Percentiles rank a stretch among this genome's conserved stretches.
Conservation (phyloP, 2,113 vertebrate genomes). For the Cromileptes altivelis region DNA sequence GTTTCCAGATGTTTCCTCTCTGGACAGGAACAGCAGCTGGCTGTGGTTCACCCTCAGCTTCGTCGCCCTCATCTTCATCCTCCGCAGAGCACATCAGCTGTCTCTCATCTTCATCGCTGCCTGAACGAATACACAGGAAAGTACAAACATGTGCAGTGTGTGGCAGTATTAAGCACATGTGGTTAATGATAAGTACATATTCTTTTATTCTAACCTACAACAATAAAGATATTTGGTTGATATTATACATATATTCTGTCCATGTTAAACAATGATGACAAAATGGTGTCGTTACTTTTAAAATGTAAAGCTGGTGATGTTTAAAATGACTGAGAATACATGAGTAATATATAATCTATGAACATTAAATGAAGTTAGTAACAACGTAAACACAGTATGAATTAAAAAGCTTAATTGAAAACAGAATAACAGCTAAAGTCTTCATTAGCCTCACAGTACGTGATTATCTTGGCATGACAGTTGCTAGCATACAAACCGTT, state of each 20-base stretch:
- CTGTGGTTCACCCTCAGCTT: slow-evolving; percentile 41
- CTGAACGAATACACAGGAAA: too few species aligned
- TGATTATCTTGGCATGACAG: background rate
- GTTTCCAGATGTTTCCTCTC: slow-evolving; percentile 22
- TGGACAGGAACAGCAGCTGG: slow-evolving; percentile 39
- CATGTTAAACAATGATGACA: background rate
- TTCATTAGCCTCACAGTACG: background rate
- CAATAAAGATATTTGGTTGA: too few species aligned
- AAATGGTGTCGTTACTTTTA: background rate
- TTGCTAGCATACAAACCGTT: background rate
- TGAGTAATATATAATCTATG: background rate
- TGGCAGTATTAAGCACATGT: too few species aligned
- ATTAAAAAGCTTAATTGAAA: background rate
- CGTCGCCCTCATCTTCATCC: slow-evolving; percentile 27
- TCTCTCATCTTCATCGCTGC: slow-evolving; percentile 1
- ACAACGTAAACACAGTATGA: too few species aligned
- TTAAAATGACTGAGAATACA: background rate
- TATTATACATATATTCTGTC: background rate
- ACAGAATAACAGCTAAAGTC: background rate
- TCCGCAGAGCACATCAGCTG: background rate
- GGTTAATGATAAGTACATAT: too few species aligned
- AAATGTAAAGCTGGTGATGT: background rate
- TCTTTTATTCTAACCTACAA: too few species aligned
- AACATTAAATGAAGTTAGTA: background rate
- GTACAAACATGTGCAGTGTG: too few species aligned